A percentile compares a stretch with the other conserved stretches of the same genome.
phyloP scores from a whole-genome alignment of 2,113 vertebrate genomes.

The Cervus canadensis region DNA sequence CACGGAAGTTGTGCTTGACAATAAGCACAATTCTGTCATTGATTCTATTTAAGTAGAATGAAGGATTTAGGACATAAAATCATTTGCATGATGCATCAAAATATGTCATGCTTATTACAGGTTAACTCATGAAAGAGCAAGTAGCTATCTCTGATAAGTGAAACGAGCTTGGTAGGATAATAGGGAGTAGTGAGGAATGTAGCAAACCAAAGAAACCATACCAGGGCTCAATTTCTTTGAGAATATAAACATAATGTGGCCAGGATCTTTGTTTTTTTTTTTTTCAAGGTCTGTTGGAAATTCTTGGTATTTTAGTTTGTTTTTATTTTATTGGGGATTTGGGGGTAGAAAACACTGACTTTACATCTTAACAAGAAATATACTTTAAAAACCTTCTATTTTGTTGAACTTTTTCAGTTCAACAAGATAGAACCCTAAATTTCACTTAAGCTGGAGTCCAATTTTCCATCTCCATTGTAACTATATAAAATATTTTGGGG shows the following conservation, averaged over 20 bases:
- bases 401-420: neutral
- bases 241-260: neutral
- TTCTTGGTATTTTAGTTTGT: neutral
- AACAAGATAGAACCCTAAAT: neutral
- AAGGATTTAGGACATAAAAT: neutral
- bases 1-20: neutral
- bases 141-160: neutral
- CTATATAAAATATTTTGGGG: neutral
- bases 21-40: neutral
- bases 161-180: neutral
- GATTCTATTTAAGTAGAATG: neutral
- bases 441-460: neutral
- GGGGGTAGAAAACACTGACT: neutral
- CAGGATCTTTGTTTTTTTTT: neutral
- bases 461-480: neutral
- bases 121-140: neutral
- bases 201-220: neutral
- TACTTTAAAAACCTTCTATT: neutral
- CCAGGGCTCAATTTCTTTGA: neutral
- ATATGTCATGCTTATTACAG: neutral
- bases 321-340: neutral
- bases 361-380: neutral
- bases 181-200: neutral
- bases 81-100: neutral
- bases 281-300: neutral